Evolutionary conservation across 2,113 vertebrate species (phyloP).

Genomic region (Silurus asotus): DNA sequence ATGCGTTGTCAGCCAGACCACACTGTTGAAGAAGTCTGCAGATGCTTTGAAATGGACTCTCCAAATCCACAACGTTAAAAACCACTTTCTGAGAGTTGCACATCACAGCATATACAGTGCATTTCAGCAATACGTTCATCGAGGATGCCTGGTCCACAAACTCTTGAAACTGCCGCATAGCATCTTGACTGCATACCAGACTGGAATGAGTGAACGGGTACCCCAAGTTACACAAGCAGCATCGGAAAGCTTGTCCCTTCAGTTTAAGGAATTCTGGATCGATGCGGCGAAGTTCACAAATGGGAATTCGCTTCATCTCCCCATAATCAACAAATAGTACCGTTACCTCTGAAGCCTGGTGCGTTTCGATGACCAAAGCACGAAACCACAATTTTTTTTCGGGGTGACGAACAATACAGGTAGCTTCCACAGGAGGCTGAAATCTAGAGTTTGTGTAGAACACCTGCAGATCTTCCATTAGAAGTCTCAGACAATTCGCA

Average conservation of each 20-base stretch:
- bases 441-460: conserved; percentile 73
- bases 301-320: conserved; percentile 72
- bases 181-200: conserved; percentile 78
- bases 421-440: conserved; percentile 59
- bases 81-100: conserved; percentile 72
- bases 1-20: conserved; percentile 65
- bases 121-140: conserved; percentile 75
- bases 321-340: conserved; percentile 89
- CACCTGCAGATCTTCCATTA: conserved; percentile 85
- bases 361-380: conserved; percentile 76
- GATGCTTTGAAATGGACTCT: conserved; percentile 87
- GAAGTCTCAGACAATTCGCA: conserved; percentile 63
- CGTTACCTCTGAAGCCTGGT: conserved; percentile 68
- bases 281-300: conserved; percentile 75
- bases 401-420: conserved; percentile 82
- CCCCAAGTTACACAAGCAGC: conserved; percentile 86
- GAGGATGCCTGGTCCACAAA: conserved; percentile 75
- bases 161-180: conserved; percentile 71
- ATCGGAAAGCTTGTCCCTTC: conserved; percentile 86
- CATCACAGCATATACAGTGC: conserved; percentile 86
- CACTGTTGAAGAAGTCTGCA: conserved; percentile 75
- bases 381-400: conserved; percentile 84
- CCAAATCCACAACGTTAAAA: conserved; percentile 86
- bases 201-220: conserved; percentile 71
- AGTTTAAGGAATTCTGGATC: conserved; percentile 75